These are phyloP conservation scores for Dasypus novemcinctus DNA, from an alignment of 2,113 vertebrate genomes.

Conservation along the genomic window DNA sequence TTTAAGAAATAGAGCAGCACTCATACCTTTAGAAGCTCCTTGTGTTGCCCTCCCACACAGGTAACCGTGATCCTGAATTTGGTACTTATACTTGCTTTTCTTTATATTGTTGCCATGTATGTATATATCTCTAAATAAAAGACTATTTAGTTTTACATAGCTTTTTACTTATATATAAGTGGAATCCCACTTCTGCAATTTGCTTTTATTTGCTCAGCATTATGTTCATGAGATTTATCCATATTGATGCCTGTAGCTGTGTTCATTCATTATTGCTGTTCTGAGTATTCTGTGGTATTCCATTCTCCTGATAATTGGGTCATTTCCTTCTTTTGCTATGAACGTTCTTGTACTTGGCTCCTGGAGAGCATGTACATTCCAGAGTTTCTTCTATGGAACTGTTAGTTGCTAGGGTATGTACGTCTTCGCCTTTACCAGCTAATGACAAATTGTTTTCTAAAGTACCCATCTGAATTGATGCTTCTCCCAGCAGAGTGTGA, in stretches of 20 bases:
- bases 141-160: neutral
- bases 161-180: constrained; percentile 15
- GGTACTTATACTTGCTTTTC: neutral
- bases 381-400: neutral
- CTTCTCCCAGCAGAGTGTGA: neutral
- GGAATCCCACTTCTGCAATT: neutral
- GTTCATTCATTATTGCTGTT: neutral
- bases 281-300: neutral
- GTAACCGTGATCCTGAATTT: neutral
- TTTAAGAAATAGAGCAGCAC: neutral
- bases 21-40: neutral
- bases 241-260: neutral
- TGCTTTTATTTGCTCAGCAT: neutral
- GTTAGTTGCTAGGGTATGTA: neutral
- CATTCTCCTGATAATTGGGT: neutral
- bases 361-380: neutral
- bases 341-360: neutral
- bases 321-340: neutral
- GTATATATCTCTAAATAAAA: neutral
- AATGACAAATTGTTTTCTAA: neutral
- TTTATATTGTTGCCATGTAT: neutral
- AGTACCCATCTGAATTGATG: neutral
- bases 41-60: neutral
- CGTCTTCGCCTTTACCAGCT: neutral
- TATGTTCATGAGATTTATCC: neutral